These are phyloP conservation scores for Omphaloscelis lunosa DNA, from an alignment of 2,888 invertebrate genomes.

Conservation along the genomic window DNA sequence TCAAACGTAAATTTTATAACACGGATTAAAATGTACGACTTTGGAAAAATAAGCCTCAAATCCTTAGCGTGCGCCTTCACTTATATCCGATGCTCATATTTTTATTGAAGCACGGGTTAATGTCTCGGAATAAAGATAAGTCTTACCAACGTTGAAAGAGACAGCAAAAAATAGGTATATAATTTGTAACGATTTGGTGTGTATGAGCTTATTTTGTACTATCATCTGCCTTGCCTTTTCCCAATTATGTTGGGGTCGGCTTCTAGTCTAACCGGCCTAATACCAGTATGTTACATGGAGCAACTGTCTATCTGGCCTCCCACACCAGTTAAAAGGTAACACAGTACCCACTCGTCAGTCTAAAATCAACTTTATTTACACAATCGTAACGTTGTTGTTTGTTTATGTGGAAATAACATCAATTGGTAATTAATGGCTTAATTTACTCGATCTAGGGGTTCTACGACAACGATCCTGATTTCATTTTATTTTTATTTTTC, in stretches of 20 bases:
- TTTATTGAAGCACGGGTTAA: constrained; percentile 62
- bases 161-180: constrained; percentile 15
- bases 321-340: background rate
- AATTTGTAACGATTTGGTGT: constrained; percentile 11
- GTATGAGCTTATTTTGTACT: background rate
- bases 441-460: too few species aligned
- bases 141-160: constrained; percentile 16
- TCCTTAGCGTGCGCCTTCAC: constrained; percentile 14
- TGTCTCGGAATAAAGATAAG: constrained; percentile 70
- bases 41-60: background rate
- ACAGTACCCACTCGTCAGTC: too few species aligned
- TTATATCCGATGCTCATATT: constrained; percentile 46
- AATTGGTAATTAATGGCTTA: too few species aligned
- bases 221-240: background rate
- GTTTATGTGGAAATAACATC: too few species aligned
- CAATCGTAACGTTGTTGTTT: too few species aligned
- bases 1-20: background rate
- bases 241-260: background rate
- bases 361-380: too few species aligned
- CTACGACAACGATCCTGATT: too few species aligned
- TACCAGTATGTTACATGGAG: background rate
- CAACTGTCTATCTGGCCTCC: background rate
- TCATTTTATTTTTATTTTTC: too few species aligned
- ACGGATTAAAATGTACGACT: too few species aligned
- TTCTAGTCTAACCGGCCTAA: background rate